Evolutionary conservation across 2,888 invertebrate species (phyloP).

Genomic region (Beris chalybata): DNA sequence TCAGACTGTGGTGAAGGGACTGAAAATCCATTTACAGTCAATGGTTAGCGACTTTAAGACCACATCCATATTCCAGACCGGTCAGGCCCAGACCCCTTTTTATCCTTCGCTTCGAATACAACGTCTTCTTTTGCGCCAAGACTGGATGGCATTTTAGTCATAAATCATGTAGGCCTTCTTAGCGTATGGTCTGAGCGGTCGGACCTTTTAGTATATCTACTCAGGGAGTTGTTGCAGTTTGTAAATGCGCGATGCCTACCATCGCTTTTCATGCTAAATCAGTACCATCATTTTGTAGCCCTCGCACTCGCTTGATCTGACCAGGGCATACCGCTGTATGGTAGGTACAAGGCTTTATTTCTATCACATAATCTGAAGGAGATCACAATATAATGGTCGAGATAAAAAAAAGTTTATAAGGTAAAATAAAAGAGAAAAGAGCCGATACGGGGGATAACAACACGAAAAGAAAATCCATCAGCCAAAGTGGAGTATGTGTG

Average conservation of each 20-base stretch:
- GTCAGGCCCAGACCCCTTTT: constrained; percentile 6
- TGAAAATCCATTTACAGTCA: constrained; percentile 34
- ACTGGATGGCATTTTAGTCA: constrained; percentile 13
- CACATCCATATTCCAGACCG: too few relatives aligned
- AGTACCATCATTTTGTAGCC: too few relatives aligned
- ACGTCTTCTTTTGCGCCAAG: constrained; percentile 31
- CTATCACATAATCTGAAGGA: constrained; percentile 10
- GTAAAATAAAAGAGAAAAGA: neutral
- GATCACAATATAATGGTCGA: constrained; percentile 25
- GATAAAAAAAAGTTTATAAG: constrained; percentile 16
- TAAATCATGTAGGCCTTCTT: constrained; percentile 32
- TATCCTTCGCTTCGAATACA: neutral
- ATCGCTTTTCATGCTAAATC: constrained; percentile 4
- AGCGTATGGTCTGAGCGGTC: constrained; percentile 3
- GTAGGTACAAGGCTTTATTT: too few relatives aligned
- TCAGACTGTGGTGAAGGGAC: constrained; percentile 5
- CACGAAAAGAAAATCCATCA: neutral
- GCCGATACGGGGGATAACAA: constrained; percentile 13
- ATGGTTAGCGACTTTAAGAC: constrained; percentile 6
- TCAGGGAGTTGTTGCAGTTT: constrained; percentile 32
- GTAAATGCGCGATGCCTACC: constrained; percentile 24
- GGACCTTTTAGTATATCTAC: constrained; percentile 2
- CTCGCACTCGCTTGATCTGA: too few relatives aligned
- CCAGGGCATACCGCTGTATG: neutral
- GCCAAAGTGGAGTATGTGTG: neutral